These are phyloP conservation scores for Chrysodeixis includens DNA, from an alignment of 2,888 invertebrate species.

Conservation along the genomic window DNA sequence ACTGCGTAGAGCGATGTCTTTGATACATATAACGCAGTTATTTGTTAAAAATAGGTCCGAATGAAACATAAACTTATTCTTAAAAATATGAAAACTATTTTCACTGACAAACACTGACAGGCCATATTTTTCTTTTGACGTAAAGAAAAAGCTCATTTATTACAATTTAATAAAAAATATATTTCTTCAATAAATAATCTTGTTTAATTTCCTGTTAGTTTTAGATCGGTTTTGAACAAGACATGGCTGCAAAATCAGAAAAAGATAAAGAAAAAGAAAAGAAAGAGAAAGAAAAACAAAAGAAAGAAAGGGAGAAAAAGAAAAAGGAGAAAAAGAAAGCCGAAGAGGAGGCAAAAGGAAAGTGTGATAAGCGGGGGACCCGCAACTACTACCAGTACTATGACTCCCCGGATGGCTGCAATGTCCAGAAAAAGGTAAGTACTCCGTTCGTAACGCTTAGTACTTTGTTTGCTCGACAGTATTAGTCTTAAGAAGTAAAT, in stretches of 20 bases:
- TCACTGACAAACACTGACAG: neutral
- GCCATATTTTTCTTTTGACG: neutral
- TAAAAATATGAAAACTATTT: neutral
- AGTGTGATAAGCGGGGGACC: constrained; percentile 8
- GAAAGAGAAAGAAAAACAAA: neutral
- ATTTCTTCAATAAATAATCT: neutral
- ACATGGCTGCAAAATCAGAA: neutral
- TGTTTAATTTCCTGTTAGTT: neutral
- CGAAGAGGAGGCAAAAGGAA: constrained; percentile 18
- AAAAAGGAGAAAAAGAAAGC: constrained; percentile 32
- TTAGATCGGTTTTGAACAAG: constrained; percentile 5
- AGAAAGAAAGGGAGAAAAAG: neutral
- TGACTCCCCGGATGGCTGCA: constrained; percentile 80
- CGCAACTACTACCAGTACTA: constrained; percentile 78
- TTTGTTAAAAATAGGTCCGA: too few relatives aligned
- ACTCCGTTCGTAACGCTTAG: too few relatives aligned
- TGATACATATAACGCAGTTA: too few relatives aligned
- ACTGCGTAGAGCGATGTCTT: too few relatives aligned
- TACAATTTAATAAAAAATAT: neutral
- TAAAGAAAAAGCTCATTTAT: neutral
- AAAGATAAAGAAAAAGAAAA: neutral
- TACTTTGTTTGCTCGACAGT: too few relatives aligned
- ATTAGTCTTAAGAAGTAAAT: too few relatives aligned
- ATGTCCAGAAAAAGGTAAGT: constrained; percentile 75
- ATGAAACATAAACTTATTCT: neutral